A percentile compares a stretch with the other conserved stretches of the same genome.
Conservation (phyloP, 2,113 vertebrate genomes). For the Papio anubis region DNA sequence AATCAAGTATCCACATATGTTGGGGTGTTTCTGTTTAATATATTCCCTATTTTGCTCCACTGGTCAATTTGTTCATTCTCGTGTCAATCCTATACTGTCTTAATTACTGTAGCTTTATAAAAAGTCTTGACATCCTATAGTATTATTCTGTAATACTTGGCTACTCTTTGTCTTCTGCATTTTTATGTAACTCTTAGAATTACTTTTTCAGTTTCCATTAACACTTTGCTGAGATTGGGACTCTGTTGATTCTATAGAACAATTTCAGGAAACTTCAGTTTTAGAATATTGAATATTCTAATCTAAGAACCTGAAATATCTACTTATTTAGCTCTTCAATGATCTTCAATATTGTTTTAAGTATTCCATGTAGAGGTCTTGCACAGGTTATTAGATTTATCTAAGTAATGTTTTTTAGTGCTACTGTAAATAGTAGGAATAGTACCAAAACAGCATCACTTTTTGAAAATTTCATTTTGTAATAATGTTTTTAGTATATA, state of each 20-base stretch:
- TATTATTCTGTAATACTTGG: background rate
- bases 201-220: background rate
- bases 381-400: background rate
- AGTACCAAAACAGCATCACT: background rate
- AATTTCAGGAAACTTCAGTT: background rate
- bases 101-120: background rate
- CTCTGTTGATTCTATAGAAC: background rate
- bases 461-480: background rate
- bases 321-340: constrained; percentile 18
- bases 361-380: background rate
- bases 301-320: background rate
- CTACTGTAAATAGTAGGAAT: background rate
- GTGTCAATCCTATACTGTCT: background rate
- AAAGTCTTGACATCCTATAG: background rate
- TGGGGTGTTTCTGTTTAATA: background rate
- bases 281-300: background rate
- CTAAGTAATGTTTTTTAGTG: background rate
- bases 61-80: background rate
- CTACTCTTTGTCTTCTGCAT: background rate
- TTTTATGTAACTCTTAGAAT: background rate
- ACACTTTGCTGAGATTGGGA: background rate
- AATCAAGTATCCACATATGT: background rate
- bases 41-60: background rate
- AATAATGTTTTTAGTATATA: background rate
- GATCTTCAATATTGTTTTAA: background rate